phyloP scores from a whole-genome alignment of 2,797 vertebrate genomes.

The Diglossa cyanea region DNA sequence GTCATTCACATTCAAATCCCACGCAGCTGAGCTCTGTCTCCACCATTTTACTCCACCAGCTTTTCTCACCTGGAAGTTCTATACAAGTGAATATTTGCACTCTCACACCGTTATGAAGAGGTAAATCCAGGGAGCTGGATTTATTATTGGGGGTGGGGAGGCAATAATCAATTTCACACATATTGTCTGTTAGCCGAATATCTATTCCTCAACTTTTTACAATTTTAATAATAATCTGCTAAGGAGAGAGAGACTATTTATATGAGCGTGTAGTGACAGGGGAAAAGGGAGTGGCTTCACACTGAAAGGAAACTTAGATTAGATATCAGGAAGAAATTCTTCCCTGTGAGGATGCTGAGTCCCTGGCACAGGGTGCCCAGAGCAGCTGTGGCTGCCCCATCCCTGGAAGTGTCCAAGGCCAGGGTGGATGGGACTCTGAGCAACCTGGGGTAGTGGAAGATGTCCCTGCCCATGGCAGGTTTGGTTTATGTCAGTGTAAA shows the following conservation, averaged over 20 bases:
- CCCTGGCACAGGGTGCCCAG: not conserved
- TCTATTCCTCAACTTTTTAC: not conserved
- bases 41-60: not conserved
- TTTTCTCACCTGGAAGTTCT: not conserved
- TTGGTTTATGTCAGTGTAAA: not conserved
- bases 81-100: not conserved
- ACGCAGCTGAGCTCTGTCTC: not conserved
- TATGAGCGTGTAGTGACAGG: no score
- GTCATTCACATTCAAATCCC: not conserved
- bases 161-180: not conserved
- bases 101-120: not conserved
- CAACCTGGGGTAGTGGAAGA: not conserved
- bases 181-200: not conserved
- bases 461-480: not conserved
- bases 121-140: not conserved
- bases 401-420: fast-evolving
- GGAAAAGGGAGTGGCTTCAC: not conserved
- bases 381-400: not conserved
- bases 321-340: fast-evolving
- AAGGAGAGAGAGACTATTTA: not conserved
- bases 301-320: not conserved
- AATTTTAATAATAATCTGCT: not conserved
- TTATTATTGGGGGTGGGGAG: not conserved
- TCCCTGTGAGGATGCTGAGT: fast-evolving
- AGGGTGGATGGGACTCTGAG: not conserved